Percentiles rank a stretch among this genome's conserved stretches.
These are phyloP conservation scores for Cyclura pinguis DNA, from an alignment of 2,797 vertebrate species.

Conservation along the genomic window DNA sequence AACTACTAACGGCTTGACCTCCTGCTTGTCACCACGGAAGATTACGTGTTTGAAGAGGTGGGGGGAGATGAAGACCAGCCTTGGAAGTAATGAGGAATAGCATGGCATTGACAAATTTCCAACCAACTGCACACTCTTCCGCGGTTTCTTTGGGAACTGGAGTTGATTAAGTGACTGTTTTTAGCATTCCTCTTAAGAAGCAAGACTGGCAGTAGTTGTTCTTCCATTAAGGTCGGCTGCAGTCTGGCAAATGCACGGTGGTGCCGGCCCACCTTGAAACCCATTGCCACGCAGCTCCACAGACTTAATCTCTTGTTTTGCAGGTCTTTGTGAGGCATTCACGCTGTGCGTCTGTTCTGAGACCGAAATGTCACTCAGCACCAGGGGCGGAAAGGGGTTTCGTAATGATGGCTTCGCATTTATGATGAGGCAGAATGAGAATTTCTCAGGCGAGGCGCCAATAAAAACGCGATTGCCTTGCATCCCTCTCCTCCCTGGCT, in stretches of 20 bases:
- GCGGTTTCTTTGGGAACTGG: conserved; percentile 11
- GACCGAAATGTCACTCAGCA: conserved; percentile 66
- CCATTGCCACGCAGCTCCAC: conserved; percentile 31
- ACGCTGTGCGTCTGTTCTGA: conserved; percentile 64
- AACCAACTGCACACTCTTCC: conserved; percentile 45
- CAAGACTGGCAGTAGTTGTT: conserved; percentile 27
- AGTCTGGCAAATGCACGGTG: conserved; percentile 26
- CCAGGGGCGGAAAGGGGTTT: conserved; percentile 52
- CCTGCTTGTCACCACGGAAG: conserved; percentile 55
- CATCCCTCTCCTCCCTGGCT: conserved; percentile 45
- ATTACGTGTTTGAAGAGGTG: conserved; percentile 54
- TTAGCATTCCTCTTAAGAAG: conserved; percentile 1
- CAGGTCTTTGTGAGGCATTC: conserved; percentile 56
- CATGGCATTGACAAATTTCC: conserved; percentile 45
- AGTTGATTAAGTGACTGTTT: conserved; percentile 39
- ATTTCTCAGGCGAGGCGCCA: conserved; percentile 61
- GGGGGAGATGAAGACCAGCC: conserved; percentile 30
- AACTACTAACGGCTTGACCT: conserved; percentile 68
- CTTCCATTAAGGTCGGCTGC: conserved; percentile 37
- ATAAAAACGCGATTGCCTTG: conserved; percentile 63
- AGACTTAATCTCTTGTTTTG: conserved; percentile 40
- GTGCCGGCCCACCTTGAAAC: conserved; percentile 32
- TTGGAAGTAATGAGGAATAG: conserved; percentile 48
- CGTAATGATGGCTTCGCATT: conserved; percentile 69
- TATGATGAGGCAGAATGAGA: conserved; percentile 62